Evolutionary conservation across 1,140 invertebrate species (phyloP).

Genomic region (Monochamus saltuarius): DNA sequence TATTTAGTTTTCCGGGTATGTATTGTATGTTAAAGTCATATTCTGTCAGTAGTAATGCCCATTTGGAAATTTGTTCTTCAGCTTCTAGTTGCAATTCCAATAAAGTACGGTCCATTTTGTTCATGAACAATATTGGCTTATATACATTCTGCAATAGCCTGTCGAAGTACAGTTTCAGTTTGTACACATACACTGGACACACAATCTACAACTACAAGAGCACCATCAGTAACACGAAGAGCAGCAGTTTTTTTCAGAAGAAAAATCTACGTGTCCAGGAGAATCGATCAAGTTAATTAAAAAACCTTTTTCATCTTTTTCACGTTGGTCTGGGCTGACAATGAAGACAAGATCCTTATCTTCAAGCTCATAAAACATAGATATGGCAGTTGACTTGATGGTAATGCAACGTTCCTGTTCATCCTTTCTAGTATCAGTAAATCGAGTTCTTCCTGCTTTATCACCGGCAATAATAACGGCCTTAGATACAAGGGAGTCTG

Average conservation of each 20-base stretch:
- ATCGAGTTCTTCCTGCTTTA: constrained; percentile 97
- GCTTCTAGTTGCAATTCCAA: constrained; percentile 93
- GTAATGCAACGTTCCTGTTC: constrained; percentile 99
- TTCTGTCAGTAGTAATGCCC: neutral
- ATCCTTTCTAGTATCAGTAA: constrained; percentile 99
- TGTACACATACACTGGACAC: constrained; percentile 99
- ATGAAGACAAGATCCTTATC: constrained; percentile 92
- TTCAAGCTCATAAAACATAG: constrained; percentile 96
- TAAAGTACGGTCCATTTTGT: too few relatives aligned
- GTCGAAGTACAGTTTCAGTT: constrained; percentile 97
- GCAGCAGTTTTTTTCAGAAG: constrained; percentile 98
- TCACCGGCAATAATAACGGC: constrained; percentile 99
- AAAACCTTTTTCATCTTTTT: constrained; percentile 91
- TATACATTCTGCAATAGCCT: constrained; percentile 99
- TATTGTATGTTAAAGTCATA: too few relatives aligned
- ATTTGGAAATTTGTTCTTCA: neutral
- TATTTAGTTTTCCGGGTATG: too few relatives aligned
- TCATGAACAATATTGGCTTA: too few relatives aligned
- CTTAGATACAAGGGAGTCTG: constrained; percentile 98
- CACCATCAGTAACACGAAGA: constrained; percentile 98
- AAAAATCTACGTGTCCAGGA: constrained; percentile 99
- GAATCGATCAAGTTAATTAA: constrained; percentile 99
- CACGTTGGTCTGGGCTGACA: constrained; percentile 82
- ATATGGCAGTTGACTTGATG: constrained; percentile 99
- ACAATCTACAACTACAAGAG: constrained; percentile 98